Evolutionary conservation across 2,797 vertebrate species (phyloP), one percentile per base, ranked within the genome.

Genomic region (Hylomyscus alleni): DNA sequence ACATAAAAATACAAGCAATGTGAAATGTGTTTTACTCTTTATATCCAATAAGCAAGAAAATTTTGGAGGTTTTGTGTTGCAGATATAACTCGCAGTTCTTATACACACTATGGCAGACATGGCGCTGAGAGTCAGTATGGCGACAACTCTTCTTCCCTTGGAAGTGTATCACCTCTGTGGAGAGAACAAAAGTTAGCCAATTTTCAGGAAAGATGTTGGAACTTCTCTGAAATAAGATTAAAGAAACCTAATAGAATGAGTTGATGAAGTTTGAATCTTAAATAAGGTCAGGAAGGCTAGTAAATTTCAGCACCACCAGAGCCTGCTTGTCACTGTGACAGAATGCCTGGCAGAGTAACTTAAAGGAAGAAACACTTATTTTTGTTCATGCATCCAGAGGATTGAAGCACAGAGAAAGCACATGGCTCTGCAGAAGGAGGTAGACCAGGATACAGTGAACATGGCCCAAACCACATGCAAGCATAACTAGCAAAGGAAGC

Each of bases 1-100:
- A 83, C 72, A 75, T 67, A 14, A 90, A 89, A 72, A 72, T 89
- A 44, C 22, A 78, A 96, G 31, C 56, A 65, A 60, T 0, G 1
- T 26, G n/a, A 90, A 56, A 37, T 95, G 26, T 37, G 82, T 10
- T 56, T 94, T 91, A 52, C 81, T 54, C 37, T 94, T 34, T 17
- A 73, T 29, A 83, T 83, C 78, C 22, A 91, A 37, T 89, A 82
- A 80, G 40, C 14, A 93, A 77, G 37, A 86, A 40, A 14, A 91
- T 87, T 94, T 9, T 76, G 65, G 24, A 72, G 56, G 91, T 75
- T 29, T 50, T 56, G 13, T 44, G 22, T 7, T 90, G 31, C 31
- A 89, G n/a, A 92, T 92, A 93, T 82, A 90, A 50, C 37, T 34
- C 14, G 6, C 34, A 89, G 82, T 86, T 31, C 73, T 89, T 82